phyloP scores from a whole-genome alignment of 2,888 invertebrate genomes.

The Chydorus sphaericus region DNA sequence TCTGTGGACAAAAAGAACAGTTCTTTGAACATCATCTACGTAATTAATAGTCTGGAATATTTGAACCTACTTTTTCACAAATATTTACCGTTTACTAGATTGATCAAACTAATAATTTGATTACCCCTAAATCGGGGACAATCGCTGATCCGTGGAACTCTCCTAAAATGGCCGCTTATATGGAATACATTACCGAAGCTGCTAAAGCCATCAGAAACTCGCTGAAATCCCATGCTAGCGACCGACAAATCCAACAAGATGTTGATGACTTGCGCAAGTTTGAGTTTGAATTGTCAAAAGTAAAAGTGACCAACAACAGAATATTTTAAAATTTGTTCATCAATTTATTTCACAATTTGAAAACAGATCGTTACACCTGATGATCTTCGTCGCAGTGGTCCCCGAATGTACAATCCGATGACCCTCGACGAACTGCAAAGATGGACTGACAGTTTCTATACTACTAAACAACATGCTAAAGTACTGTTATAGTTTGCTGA shows the following conservation, averaged over 20 bases:
- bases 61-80: not conserved
- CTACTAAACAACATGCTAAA: constrained; percentile 4
- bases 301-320: constrained; percentile 24
- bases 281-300: constrained; percentile 52
- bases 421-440: constrained; percentile 24
- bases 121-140: constrained; percentile 25
- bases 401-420: constrained; percentile 26
- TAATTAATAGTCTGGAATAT: constrained; percentile 20
- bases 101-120: constrained; percentile 25
- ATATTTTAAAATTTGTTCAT: not conserved
- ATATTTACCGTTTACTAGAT: constrained; percentile 20
- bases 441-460: constrained; percentile 22
- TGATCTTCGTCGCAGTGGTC: constrained; percentile 23
- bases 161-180: constrained; percentile 22
- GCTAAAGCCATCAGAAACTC: constrained; percentile 20
- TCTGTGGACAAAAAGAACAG: constrained; percentile 25
- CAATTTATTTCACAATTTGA: not conserved
- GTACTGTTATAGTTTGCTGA: too few species aligned
- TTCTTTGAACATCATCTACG: constrained; percentile 26
- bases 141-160: constrained; percentile 22
- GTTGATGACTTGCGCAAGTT: constrained; percentile 60
- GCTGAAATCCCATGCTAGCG: constrained; percentile 12
- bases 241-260: constrained; percentile 23
- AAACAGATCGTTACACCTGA: constrained; percentile 19
- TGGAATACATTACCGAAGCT: constrained; percentile 21